Evolutionary conservation across 1,140 invertebrate genomes (phyloP).

Genomic region (Idris sp.): DNA sequence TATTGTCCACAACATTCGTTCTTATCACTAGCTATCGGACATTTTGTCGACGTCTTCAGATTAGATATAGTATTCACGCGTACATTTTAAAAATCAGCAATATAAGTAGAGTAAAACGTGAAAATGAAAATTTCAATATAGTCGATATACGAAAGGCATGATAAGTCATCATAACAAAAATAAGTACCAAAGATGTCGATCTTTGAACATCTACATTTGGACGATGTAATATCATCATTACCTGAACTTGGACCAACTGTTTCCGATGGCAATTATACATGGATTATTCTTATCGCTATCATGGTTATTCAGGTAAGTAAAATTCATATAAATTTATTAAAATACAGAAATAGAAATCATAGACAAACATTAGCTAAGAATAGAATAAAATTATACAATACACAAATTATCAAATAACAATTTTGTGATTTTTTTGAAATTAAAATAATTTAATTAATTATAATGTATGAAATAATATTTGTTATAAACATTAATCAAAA

Average conservation of each 20-base stretch:
- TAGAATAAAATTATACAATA: no score
- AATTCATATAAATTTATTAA: constrained; percentile 1
- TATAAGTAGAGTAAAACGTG: constrained; percentile 14
- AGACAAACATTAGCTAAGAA: no score
- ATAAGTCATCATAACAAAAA: constrained; percentile 16
- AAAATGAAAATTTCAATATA: constrained; percentile 4
- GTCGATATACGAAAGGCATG: constrained; percentile 17
- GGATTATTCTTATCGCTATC: constrained; percentile 81
- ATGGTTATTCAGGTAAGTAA: constrained; percentile 79
- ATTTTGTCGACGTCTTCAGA: constrained; percentile 24
- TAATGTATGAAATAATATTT: no score
- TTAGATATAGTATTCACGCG: constrained; percentile 45
- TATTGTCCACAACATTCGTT: constrained; percentile 19
- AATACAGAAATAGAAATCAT: no score
- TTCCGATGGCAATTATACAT: constrained; percentile 82
- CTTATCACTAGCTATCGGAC: constrained; percentile 49
- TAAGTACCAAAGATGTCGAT: constrained; percentile 70
- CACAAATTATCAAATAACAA: no score
- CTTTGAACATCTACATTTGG: constrained; percentile 74
- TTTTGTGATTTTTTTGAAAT: no score
- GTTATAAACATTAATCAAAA: no score
- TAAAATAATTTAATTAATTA: no score
- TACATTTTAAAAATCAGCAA: constrained; percentile 21
- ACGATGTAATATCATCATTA: constrained; percentile 80
- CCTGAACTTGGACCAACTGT: constrained; percentile 82